Evolutionary conservation across 2,888 invertebrate species (phyloP).

Genomic region (Cataglyphis cursor): DNA sequence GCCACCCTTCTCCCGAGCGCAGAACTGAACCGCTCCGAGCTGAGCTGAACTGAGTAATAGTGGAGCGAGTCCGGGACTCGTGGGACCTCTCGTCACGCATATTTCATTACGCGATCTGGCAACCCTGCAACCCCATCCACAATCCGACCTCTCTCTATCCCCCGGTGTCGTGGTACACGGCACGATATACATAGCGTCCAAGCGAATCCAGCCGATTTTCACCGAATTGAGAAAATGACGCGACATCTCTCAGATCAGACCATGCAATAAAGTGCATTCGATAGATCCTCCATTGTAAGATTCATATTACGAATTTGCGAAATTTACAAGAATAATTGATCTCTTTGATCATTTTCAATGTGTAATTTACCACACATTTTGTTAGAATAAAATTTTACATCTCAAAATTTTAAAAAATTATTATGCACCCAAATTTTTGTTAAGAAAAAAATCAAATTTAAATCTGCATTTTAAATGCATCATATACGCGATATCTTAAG

Average conservation of each 20-base stretch:
- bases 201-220: conserved; percentile 55
- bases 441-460: not conserved
- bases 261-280: conserved; percentile 68
- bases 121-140: conserved; percentile 76
- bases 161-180: conserved; percentile 32
- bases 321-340: not conserved
- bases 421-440: not conserved
- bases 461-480: not conserved
- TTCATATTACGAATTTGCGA: not conserved
- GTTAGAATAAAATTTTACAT: conserved; percentile 4
- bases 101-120: conserved; percentile 84
- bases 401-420: not conserved
- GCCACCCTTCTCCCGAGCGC: conserved; percentile 76
- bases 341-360: not conserved
- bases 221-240: conserved; percentile 72
- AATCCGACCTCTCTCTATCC: conserved; percentile 52
- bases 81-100: conserved; percentile 85
- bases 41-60: conserved; percentile 80
- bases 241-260: conserved; percentile 52
- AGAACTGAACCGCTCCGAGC: conserved; percentile 75
- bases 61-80: conserved; percentile 82
- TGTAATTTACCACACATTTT: not conserved
- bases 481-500: not conserved
- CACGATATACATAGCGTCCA: conserved; percentile 26
- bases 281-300: not conserved